Conservation (phyloP, 2,888 invertebrate genomes). For the Lepidocyrtinus sp. region DNA sequence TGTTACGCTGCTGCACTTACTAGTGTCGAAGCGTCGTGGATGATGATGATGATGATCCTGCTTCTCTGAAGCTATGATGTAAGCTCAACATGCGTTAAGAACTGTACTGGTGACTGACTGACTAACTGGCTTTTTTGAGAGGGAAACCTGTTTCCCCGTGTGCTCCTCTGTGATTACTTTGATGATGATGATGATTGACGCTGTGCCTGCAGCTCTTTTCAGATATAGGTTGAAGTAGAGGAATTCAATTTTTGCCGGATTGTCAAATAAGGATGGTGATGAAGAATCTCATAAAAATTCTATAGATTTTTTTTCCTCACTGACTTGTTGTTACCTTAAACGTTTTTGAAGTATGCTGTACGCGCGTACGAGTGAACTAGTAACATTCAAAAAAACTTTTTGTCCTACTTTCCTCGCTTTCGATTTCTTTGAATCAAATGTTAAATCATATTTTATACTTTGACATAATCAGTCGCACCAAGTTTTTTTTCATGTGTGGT, state of each 20-base stretch:
- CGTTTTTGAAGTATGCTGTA: not conserved
- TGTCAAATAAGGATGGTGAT: slow-evolving; percentile 38
- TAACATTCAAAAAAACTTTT: slow-evolving; percentile 48
- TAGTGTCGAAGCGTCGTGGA: not conserved
- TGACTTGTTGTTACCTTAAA: slow-evolving; percentile 9
- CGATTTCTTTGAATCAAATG: slow-evolving; percentile 30
- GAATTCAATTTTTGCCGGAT: slow-evolving; percentile 48
- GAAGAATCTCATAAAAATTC: slow-evolving; percentile 51
- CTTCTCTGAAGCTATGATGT: slow-evolving; percentile 18
- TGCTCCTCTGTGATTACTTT: slow-evolving; percentile 18
- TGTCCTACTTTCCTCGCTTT: slow-evolving; percentile 39
- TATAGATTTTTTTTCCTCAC: slow-evolving; percentile 8
- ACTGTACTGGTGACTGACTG: slow-evolving; percentile 40
- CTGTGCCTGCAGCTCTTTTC: slow-evolving; percentile 45
- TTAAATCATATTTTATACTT: slow-evolving; percentile 49
- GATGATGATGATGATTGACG: slow-evolving; percentile 47
- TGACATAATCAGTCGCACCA: slow-evolving; percentile 28
- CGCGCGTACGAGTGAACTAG: slow-evolving; percentile 31
- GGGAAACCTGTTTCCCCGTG: slow-evolving; percentile 55
- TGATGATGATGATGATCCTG: not conserved
- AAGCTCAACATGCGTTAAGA: slow-evolving; percentile 55
- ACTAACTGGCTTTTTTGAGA: slow-evolving; percentile 36
- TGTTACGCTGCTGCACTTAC: slow-evolving; percentile 44
- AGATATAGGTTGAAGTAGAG: slow-evolving; percentile 37
- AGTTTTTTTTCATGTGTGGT: not conserved